Percentiles rank a stretch among this genome's conserved stretches.
Evolutionary conservation across 92 coral and sea anemone species (phyloP).

Genomic region (Anthopleura xanthogrammica): DNA sequence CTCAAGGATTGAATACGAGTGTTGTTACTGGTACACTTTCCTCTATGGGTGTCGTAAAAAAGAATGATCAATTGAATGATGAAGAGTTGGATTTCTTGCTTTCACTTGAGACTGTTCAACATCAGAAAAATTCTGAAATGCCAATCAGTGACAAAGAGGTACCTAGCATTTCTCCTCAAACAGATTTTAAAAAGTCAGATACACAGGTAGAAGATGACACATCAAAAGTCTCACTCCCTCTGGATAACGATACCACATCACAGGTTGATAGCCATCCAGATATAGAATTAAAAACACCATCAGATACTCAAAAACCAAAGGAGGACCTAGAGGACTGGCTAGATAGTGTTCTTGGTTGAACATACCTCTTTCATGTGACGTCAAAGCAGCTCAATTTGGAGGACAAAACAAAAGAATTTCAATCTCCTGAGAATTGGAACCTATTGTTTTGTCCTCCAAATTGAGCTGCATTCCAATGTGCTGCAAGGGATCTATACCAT

Average conservation of each 20-base stretch:
- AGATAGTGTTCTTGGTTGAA: conserved; percentile 81
- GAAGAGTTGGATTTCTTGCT: conserved; percentile 72
- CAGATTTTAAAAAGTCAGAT: not conserved
- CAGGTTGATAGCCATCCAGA: not conserved
- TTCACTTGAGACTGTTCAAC: conserved; percentile 39
- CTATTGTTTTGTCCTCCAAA: too few species aligned
- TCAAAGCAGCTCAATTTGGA: too few species aligned
- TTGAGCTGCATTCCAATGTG: too few species aligned
- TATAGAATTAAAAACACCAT: not conserved
- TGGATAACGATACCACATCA: not conserved
- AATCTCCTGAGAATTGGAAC: too few species aligned
- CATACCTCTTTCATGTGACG: too few species aligned
- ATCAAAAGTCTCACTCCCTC: not conserved
- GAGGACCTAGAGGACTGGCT: conserved; percentile 96
- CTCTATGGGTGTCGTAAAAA: not conserved
- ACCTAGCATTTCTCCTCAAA: not conserved
- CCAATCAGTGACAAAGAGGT: not conserved
- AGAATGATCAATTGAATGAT: conserved; percentile 19
- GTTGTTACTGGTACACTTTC: not conserved
- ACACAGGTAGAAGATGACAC: not conserved
- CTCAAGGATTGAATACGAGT: not conserved
- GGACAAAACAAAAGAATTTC: too few species aligned
- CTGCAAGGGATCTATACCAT: too few species aligned
- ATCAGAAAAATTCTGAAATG: not conserved
- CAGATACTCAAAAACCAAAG: conserved; percentile 8